Conservation (phyloP, 1,140 invertebrate species). For the Mizuhopecten yessoensis region DNA sequence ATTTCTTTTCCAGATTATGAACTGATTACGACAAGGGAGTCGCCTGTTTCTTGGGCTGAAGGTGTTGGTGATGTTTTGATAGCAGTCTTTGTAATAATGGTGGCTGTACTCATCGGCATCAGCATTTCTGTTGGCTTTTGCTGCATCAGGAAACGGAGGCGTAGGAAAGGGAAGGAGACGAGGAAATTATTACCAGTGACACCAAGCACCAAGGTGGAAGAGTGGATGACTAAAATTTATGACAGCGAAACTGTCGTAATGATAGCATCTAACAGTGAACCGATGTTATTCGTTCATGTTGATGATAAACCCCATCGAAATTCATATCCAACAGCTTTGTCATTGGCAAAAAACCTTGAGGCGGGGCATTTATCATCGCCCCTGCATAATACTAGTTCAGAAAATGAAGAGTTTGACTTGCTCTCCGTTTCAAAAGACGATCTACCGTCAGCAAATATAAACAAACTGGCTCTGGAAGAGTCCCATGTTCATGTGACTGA, state of each 20-base stretch:
- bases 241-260: not conserved
- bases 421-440: not conserved
- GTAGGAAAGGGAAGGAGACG: not conserved
- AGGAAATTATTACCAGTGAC: not conserved
- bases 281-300: not conserved
- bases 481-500: not conserved
- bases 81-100: not conserved
- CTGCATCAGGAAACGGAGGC: not conserved
- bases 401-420: not conserved
- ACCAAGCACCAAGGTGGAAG: not conserved
- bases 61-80: not conserved
- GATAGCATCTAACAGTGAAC: not conserved
- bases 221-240: not conserved
- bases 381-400: not conserved
- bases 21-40: not conserved
- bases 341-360: not conserved
- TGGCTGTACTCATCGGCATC: not conserved
- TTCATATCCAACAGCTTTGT: not conserved
- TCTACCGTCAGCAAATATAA: not conserved
- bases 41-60: not conserved
- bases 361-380: not conserved
- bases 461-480: not conserved
- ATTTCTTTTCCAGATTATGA: not conserved
- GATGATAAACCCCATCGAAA: not conserved
- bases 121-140: not conserved